Evolutionary conservation across 2,113 vertebrate species (phyloP).

Genomic region (Halichoerus grypus): DNA sequence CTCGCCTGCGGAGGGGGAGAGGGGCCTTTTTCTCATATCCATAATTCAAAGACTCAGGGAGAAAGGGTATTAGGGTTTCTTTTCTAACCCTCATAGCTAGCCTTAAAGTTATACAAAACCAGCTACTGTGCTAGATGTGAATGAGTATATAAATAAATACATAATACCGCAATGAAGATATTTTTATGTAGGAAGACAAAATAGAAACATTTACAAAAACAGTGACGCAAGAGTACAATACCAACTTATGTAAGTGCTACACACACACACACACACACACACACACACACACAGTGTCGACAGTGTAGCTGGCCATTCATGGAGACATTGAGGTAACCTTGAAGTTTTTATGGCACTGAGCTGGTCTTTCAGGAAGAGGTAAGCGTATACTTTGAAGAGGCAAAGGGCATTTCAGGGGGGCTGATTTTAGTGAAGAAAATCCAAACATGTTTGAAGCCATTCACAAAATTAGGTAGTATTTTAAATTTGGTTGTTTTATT

Average conservation of each 20-base stretch:
- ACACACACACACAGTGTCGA: not conserved
- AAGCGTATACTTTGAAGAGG: not conserved
- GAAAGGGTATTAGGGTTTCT: not conserved
- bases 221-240: not conserved
- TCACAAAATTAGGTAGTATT: not conserved
- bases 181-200: not conserved
- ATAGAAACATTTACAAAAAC: conserved; percentile 42
- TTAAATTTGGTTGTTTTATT: not conserved
- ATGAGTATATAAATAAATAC: not conserved
- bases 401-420: not conserved
- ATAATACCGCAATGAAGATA: not conserved
- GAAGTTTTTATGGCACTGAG: not conserved
- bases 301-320: not conserved
- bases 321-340: not conserved
- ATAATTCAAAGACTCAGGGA: not conserved
- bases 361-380: not conserved
- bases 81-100: not conserved
- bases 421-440: not conserved
- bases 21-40: not conserved
- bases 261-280: not conserved
- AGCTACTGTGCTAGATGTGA: not conserved
- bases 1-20: not conserved
- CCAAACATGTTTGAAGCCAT: not conserved
- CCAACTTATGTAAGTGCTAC: not conserved
- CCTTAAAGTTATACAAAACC: not conserved